A percentile compares a stretch with the other conserved stretches of the same genome.
Conservation (phyloP, 2,797 vertebrate species). For the Mico argentatus region DNA sequence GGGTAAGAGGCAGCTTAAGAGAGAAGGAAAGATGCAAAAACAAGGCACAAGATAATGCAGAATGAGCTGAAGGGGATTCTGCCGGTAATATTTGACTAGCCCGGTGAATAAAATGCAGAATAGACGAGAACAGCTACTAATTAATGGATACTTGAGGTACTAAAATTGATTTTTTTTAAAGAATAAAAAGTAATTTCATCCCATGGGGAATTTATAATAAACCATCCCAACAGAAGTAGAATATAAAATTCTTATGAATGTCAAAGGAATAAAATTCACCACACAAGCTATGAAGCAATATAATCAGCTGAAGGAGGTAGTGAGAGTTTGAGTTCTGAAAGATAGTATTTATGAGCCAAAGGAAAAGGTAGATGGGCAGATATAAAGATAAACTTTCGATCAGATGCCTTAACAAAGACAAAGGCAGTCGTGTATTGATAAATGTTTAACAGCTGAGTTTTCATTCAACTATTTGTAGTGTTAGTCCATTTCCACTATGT, state of each 20-base stretch:
- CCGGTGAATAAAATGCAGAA: background rate
- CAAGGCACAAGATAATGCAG: background rate
- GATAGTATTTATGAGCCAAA: background rate
- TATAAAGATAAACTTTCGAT: background rate
- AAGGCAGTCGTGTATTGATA: background rate
- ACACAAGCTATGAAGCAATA: background rate
- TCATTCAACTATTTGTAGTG: background rate
- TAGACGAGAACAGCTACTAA: background rate
- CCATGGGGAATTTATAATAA: background rate
- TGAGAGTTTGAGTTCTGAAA: background rate
- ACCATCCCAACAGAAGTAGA: background rate
- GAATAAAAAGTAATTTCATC: background rate
- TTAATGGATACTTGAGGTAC: background rate
- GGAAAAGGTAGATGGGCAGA: background rate
- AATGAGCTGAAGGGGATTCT: background rate
- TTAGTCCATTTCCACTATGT: background rate
- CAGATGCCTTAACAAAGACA: background rate
- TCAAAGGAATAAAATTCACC: background rate
- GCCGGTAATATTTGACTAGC: background rate
- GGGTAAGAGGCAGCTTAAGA: background rate
- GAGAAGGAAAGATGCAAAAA: background rate
- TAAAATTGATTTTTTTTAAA: background rate
- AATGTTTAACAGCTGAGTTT: background rate
- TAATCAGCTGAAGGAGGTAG: background rate
- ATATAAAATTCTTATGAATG: background rate